These are phyloP conservation scores for Epinephelus malabaricus DNA, from an alignment of 2,797 vertebrate species.

Conservation along the genomic window DNA sequence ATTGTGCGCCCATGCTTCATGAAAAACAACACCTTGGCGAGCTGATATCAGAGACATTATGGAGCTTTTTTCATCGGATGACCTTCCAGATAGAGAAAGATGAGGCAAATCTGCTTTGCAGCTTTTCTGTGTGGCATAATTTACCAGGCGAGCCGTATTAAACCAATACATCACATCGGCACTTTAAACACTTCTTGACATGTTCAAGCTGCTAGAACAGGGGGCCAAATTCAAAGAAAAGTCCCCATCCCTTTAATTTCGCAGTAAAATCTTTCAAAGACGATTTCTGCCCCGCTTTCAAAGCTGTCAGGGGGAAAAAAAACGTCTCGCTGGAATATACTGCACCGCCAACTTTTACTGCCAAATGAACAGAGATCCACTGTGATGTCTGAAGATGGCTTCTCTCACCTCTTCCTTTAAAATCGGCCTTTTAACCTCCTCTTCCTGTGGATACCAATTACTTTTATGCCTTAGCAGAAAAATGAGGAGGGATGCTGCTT, in stretches of 20 bases:
- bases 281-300: slow-evolving; percentile 37
- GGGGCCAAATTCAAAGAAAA: slow-evolving; percentile 39
- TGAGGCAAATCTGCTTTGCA: slow-evolving; percentile 48
- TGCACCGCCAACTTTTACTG: slow-evolving; percentile 35
- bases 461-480: slow-evolving; percentile 22
- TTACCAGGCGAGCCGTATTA: slow-evolving; percentile 63
- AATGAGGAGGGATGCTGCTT: not conserved
- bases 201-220: slow-evolving; percentile 53
- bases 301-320: slow-evolving; percentile 36
- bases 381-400: slow-evolving; percentile 38
- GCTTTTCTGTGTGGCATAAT: slow-evolving; percentile 46
- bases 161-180: slow-evolving; percentile 71
- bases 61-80: slow-evolving; percentile 33
- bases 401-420: slow-evolving; percentile 33
- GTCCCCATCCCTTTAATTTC: slow-evolving; percentile 46
- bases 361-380: slow-evolving; percentile 45
- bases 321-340: slow-evolving; percentile 34
- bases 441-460: slow-evolving; percentile 50
- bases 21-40: slow-evolving; percentile 35
- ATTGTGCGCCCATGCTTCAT: not conserved
- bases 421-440: slow-evolving; percentile 46
- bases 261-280: slow-evolving; percentile 34
- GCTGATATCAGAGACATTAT: slow-evolving; percentile 28
- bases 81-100: slow-evolving; percentile 63
- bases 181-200: slow-evolving; percentile 53